phyloP scores from a whole-genome alignment of 1,140 invertebrate species.

The Dendroctonus valens region DNA sequence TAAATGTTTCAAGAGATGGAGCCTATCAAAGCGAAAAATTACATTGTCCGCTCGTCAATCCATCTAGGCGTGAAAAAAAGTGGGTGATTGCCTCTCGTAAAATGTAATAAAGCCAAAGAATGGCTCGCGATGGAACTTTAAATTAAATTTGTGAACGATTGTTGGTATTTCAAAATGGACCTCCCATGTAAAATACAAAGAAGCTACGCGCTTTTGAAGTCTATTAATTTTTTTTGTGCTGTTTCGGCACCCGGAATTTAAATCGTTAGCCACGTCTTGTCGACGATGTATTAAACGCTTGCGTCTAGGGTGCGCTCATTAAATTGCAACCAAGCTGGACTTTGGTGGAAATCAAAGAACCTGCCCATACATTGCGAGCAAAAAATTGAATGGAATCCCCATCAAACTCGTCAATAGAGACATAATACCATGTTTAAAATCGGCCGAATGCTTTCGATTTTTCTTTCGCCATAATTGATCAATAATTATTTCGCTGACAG shows the following conservation, averaged over 20 bases:
- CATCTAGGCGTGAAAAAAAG: constrained; percentile 40
- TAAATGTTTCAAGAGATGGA: constrained; percentile 19
- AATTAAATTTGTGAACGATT: constrained; percentile 31
- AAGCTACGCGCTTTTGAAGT: neutral
- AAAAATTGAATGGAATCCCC: neutral
- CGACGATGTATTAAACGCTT: too few relatives aligned
- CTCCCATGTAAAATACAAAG: constrained; percentile 37
- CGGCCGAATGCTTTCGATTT: constrained; percentile 27
- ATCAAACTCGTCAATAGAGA: constrained; percentile 25
- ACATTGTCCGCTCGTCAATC: constrained; percentile 46
- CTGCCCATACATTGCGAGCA: too few relatives aligned
- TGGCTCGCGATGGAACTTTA: constrained; percentile 17
- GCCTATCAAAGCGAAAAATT: constrained; percentile 48
- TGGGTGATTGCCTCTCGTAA: constrained; percentile 19
- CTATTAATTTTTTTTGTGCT: neutral
- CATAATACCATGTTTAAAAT: constrained; percentile 29
- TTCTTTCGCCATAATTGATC: constrained; percentile 30
- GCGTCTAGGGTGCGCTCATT: too few relatives aligned
- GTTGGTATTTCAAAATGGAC: constrained; percentile 36
- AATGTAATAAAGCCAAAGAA: constrained; percentile 28
- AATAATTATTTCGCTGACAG: constrained; percentile 32
- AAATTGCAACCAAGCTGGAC: too few relatives aligned
- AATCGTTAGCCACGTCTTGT: too few relatives aligned
- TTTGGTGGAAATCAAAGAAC: too few relatives aligned
- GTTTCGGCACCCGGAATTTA: constrained; percentile 1